Conservation (phyloP, 2,113 vertebrate genomes). For the Channa maculata region DNA sequence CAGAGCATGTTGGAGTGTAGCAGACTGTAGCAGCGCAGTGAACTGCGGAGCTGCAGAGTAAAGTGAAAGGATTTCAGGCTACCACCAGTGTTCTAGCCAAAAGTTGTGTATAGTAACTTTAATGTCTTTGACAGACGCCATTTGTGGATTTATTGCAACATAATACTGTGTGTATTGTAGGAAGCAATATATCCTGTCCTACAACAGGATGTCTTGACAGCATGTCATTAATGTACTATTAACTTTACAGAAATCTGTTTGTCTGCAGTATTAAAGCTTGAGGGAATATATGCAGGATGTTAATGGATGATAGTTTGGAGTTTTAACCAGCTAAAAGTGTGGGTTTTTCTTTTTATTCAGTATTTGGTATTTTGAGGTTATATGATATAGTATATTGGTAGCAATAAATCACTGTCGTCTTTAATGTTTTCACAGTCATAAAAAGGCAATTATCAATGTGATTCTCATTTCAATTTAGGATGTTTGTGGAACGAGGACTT, state of each 20-base stretch:
- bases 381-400: conserved; percentile 33
- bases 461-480: conserved; percentile 50
- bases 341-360: conserved; percentile 26
- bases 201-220: conserved; percentile 36
- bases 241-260: conserved; percentile 26
- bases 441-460: conserved; percentile 49
- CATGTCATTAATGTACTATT: conserved; percentile 30
- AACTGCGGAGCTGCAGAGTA: no score
- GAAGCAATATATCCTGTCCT: neutral
- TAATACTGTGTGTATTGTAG: conserved; percentile 1
- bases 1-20: no score
- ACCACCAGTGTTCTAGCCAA: no score
- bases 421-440: conserved; percentile 41
- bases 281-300: conserved; percentile 30
- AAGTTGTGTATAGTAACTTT: no score
- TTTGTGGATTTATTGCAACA: conserved; percentile 3
- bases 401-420: conserved; percentile 61
- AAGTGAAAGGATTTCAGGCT: no score
- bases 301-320: conserved; percentile 1
- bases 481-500: conserved; percentile 35
- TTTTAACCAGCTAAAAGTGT: conserved; percentile 8
- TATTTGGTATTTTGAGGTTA: conserved; percentile 16
- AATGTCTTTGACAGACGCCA: conserved; percentile 16
- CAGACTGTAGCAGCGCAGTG: no score
- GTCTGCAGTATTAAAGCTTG: conserved; percentile 5